Conservation (phyloP, 2,113 vertebrate genomes). For the Bubo blakistoni region DNA sequence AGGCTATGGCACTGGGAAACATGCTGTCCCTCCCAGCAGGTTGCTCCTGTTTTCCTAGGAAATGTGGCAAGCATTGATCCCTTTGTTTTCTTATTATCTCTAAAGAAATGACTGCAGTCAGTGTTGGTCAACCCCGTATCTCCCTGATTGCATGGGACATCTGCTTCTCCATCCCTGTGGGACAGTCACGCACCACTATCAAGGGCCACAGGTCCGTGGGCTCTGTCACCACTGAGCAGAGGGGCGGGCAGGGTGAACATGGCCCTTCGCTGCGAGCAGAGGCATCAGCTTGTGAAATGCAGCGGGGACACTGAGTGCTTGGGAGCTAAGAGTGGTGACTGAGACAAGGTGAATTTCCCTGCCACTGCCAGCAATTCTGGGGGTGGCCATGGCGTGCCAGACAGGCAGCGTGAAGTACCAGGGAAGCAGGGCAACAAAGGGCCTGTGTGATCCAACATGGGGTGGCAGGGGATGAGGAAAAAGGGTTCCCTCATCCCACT, state of each 20-base stretch:
- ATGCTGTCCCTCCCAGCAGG: neutral
- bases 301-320: fast-evolving
- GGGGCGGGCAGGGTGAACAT: neutral
- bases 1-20: neutral
- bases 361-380: neutral
- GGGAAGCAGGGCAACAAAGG: neutral
- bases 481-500: neutral
- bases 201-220: fast-evolving
- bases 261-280: fast-evolving
- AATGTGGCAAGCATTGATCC: neutral
- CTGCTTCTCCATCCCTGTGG: neutral
- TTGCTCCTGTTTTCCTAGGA: neutral
- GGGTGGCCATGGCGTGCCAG: neutral
- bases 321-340: neutral
- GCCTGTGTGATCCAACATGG: neutral
- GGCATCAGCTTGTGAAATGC: fast-evolving
- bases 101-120: neutral
- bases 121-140: neutral
- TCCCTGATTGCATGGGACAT: fast-evolving
- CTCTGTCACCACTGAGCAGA: fast-evolving
- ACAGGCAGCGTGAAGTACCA: neutral
- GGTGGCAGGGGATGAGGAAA: neutral
- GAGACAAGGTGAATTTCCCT: neutral
- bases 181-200: neutral
- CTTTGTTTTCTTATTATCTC: neutral